Evolutionary conservation across 1,140 invertebrate species (phyloP), one percentile per base, ranked within the genome.

Genomic region (Zaprionus taronus): DNA sequence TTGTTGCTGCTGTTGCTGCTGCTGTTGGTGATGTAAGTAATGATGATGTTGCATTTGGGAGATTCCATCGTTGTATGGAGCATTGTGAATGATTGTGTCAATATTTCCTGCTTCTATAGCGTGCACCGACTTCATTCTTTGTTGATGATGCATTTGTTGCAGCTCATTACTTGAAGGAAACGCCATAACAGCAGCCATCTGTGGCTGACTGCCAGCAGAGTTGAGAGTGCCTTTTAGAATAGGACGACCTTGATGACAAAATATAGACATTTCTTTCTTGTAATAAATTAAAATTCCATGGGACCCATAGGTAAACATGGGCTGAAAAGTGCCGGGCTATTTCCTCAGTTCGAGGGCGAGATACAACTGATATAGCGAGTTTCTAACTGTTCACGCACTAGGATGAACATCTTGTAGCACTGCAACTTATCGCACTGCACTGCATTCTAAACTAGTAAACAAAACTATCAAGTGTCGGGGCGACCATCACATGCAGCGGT

Each of bases 71-170:
- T 72, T 55, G 58, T 72, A 74, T 24, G 44, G n/a, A n/a, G 72
- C 53, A 73, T 77, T 79, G 22, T 71, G 68, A 17, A 75, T 26
- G 62, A 75, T 34, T 55, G 38, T 68, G 20, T 81, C 78, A 22
- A 51, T 91, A 92, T 60, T 94, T 62, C 92, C 77, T 41, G 93
- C 93, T 22, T 93, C 93, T 4, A 93, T 87, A 63, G 92, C 83
- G 61, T 93, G 93, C 15, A 87, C 82, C 1, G 77, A 60, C 26
- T 80, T 86, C 5, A 73, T 60, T 20, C 77, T 63, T 71, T 90
- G 78, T 53, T 81, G 73, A 58, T 81, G 71, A 56, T 81, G 80
- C 15, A 83, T 71, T 57, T 86, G 73, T 6, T 83, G 90, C 44
- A 86, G 44, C 7, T 91, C 86, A 15, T 80, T 74, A 55, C 83